These are phyloP conservation scores for Poecilia latipinna DNA, from an alignment of 2,113 vertebrate genomes.

Conservation along the genomic window DNA sequence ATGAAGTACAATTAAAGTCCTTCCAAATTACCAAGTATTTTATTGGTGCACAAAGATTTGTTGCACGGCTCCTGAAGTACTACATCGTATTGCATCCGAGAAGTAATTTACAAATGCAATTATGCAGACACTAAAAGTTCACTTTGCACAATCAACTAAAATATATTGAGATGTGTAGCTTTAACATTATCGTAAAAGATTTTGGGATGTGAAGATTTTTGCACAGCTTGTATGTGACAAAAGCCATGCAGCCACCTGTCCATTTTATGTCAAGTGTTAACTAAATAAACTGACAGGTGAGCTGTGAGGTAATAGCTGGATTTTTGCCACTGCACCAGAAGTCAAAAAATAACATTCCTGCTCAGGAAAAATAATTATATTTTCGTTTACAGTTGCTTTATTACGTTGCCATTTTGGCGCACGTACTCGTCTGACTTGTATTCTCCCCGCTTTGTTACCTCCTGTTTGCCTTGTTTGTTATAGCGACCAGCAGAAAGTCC, in stretches of 20 bases:
- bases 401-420: conserved; percentile 3
- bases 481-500: conserved; percentile 19
- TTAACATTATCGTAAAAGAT: no score
- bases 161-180: not conserved
- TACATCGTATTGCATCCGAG: not conserved
- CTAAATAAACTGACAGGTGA: not conserved
- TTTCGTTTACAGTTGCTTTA: conserved; percentile 1
- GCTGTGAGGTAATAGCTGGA: not conserved
- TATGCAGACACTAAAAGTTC: not conserved
- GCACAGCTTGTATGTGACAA: not conserved
- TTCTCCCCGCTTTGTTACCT: not conserved
- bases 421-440: not conserved
- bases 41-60: not conserved
- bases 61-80: not conserved
- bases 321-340: not conserved
- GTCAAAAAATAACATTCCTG: not conserved
- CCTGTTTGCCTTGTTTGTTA: conserved; percentile 33
- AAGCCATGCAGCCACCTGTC: not conserved
- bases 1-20: not conserved
- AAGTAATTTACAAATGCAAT: not conserved
- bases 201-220: no score
- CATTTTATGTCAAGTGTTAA: not conserved
- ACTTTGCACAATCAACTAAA: not conserved
- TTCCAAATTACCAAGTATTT: not conserved
- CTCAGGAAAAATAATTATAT: not conserved